These are phyloP conservation scores for Columba guinea DNA, from an alignment of 2,797 vertebrate genomes.

Conservation along the genomic window DNA sequence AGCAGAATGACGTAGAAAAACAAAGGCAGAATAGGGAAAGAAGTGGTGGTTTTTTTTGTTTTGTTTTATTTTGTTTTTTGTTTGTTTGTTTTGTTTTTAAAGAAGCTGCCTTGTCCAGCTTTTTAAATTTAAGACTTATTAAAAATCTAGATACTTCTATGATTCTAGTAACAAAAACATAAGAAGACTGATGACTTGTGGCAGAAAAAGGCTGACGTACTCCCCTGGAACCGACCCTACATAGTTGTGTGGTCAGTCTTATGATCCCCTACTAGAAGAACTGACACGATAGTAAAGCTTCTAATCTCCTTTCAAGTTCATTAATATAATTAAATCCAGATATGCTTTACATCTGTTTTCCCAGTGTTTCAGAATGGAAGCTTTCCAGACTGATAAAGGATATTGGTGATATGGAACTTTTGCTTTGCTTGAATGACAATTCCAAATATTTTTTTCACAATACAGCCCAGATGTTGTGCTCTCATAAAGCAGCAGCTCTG, in stretches of 20 bases:
- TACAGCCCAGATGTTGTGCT: not conserved
- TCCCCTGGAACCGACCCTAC: not conserved
- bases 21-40: not conserved
- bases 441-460: slow-evolving; percentile 5
- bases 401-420: not conserved
- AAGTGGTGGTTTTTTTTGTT: too few species aligned
- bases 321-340: not conserved
- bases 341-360: not conserved
- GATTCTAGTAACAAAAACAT: not conserved
- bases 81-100: not conserved
- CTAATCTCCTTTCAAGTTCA: not conserved
- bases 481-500: not conserved
- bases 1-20: not conserved
- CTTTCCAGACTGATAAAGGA: not conserved
- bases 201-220: not conserved
- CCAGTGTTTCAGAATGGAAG: not conserved
- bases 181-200: not conserved
- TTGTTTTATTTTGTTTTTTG: not conserved
- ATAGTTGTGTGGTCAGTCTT: not conserved
- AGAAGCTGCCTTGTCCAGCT: not conserved
- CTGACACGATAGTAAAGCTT: not conserved
- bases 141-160: not conserved
- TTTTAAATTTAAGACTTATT: not conserved
- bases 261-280: not conserved
- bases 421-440: not conserved